These are phyloP conservation scores for Polydesmus complanatus DNA, from an alignment of 2,888 invertebrate species.

Conservation along the genomic window DNA sequence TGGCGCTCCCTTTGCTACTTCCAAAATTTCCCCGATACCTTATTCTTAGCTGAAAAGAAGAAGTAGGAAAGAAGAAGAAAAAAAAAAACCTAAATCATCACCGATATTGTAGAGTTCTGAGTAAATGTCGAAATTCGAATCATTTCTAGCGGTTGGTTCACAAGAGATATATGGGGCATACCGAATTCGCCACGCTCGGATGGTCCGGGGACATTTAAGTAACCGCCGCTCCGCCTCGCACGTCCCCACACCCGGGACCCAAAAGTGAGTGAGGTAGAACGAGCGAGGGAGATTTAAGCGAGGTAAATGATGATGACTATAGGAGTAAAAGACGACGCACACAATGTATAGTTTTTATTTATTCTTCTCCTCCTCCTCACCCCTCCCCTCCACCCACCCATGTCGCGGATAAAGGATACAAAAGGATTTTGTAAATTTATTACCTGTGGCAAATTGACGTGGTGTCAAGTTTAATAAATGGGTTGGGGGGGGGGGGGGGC, in stretches of 20 bases:
- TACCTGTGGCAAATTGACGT: conserved; percentile 11
- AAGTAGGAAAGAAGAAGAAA: background rate
- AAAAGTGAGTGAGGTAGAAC: no score
- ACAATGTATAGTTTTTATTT: conserved; percentile 1
- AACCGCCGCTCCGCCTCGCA: background rate
- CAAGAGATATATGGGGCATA: background rate
- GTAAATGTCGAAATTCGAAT: background rate
- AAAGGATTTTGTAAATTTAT: conserved; percentile 5
- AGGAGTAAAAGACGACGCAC: background rate
- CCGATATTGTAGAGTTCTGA: no score
- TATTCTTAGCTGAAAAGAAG: background rate
- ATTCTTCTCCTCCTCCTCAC: background rate
- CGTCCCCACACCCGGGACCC: no score
- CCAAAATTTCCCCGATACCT: background rate
- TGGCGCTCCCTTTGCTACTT: background rate
- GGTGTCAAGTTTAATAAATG: conserved; percentile 10
- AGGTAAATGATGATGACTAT: background rate
- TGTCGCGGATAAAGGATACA: background rate
- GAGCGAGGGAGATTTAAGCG: no score
- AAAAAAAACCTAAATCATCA: background rate
- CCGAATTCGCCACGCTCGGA: background rate
- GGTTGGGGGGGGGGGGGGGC: background rate
- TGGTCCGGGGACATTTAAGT: background rate
- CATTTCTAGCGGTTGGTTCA: no score
- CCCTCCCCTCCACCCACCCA: background rate